Evolutionary conservation across 2,888 invertebrate genomes (phyloP).

Genomic region (Caenorhabditis becei): DNA sequence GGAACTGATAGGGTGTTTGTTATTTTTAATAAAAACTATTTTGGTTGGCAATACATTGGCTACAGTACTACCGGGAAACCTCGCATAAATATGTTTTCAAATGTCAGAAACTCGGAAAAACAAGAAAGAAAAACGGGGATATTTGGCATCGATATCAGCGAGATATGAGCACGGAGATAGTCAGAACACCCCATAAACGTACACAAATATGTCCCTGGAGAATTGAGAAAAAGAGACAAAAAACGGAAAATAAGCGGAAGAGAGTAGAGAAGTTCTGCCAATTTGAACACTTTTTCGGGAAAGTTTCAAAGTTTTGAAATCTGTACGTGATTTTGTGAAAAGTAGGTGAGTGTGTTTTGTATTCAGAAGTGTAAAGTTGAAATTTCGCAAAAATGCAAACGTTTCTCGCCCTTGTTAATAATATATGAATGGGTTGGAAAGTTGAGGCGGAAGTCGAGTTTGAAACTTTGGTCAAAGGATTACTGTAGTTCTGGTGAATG

Average conservation of each 20-base stretch:
- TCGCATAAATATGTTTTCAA: no score
- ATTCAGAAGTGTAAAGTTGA: background rate
- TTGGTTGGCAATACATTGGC: no score
- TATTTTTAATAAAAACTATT: no score
- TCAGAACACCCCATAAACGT: conserved; percentile 58
- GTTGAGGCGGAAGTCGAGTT: conserved; percentile 28
- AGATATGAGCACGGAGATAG: conserved; percentile 24
- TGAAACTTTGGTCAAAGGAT: background rate
- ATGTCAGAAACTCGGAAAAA: conserved; percentile 9
- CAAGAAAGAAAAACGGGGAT: conserved; percentile 1
- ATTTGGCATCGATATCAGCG: conserved; percentile 16
- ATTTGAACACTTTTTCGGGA: no score
- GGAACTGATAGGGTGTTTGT: no score
- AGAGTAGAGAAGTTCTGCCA: background rate
- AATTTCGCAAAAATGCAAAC: background rate
- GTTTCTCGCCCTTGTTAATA: conserved; percentile 31
- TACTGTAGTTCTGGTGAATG: background rate
- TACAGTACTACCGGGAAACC: background rate
- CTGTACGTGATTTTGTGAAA: background rate
- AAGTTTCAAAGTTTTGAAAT: no score
- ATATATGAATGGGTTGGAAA: conserved; percentile 31
- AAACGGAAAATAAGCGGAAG: conserved; percentile 7
- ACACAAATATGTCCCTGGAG: conserved; percentile 59
- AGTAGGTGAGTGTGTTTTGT: background rate
- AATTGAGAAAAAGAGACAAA: conserved; percentile 1